Evolutionary conservation across 2,888 invertebrate species (phyloP), one percentile per base, ranked within the genome.

Genomic region (Sicus ferrugineus): DNA sequence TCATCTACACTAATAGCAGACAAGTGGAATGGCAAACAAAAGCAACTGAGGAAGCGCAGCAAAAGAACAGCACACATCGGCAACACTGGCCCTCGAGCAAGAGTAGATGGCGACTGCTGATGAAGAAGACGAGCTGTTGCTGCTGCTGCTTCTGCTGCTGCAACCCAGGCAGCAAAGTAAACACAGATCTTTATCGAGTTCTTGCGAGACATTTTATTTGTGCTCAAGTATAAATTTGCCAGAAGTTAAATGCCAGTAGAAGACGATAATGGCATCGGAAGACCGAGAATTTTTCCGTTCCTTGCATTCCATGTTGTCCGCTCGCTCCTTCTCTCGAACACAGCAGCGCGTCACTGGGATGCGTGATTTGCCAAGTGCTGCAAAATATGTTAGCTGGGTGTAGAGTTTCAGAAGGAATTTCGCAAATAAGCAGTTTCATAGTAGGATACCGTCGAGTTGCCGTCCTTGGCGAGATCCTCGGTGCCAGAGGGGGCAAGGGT

Each of bases 131-230:
- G 26, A n/a, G 21, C 52, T n/a, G 19, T 46, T 46, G 46, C 46
- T n/a, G 46, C n/a, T n/a, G n/a, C n/a, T n/a, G n/a, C n/a, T n/a
- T n/a, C n/a, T n/a, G n/a, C 19, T 46, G 3, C 46, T 19, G 19
- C 14, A 3, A 19, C 4, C 46, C 16, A 42, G 42, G 56, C 28
- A 26, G 26, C 28, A 56, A 48, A 16, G 30, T 66, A 66, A 66
- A 54, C 66, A 66, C 19, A 58, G 66, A 66, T 66, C 38, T 66
- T 66, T 66, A 56, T 66, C 66, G 56, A 38, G 28, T 56, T 28
- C 26, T 54, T 30, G n/a, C 23, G 31, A 59, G 23, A 42, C 46
- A 21, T 50, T 62, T 62, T 62, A 28, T 28, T 65, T 38, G 21
- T 38, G 14, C 54, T 52, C 28, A 54, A 64, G 52, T 50, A 64